These are phyloP conservation scores for Anastatus disparis DNA, from an alignment of 1,140 invertebrate species.

Conservation along the genomic window DNA sequence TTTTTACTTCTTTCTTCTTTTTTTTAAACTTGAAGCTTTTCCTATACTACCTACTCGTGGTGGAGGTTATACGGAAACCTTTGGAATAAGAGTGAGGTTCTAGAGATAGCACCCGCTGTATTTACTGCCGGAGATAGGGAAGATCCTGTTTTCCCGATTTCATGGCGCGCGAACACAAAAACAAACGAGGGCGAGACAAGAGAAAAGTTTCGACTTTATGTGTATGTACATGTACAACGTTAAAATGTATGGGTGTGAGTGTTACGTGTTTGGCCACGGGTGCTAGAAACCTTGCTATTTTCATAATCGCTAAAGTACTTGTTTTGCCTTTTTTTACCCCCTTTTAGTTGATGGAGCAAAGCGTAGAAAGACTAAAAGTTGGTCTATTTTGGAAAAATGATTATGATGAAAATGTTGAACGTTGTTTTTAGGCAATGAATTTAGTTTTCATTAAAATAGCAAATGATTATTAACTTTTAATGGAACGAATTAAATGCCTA, in stretches of 20 bases:
- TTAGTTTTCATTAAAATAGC: no score
- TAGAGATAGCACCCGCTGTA: constrained; percentile 54
- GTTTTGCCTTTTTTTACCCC: not conserved
- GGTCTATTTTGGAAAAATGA: no score
- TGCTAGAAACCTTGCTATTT: not conserved
- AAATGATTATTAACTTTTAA: no score
- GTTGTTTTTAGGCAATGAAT: no score
- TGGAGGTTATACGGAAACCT: no score
- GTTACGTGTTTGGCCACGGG: no score
- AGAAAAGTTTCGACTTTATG: constrained; percentile 41
- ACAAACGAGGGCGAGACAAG: constrained; percentile 47
- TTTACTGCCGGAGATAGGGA: constrained; percentile 53
- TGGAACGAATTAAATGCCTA: no score
- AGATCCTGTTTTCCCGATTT: constrained; percentile 48
- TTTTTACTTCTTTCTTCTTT: not conserved
- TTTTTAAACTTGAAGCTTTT: not conserved
- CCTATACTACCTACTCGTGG: not conserved
- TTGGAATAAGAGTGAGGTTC: not conserved
- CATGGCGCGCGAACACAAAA: constrained; percentile 53
- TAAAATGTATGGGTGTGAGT: no score
- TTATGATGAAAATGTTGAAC: no score
- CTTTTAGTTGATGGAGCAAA: no score
- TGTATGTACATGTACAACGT: no score
- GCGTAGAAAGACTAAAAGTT: no score
- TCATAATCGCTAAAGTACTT: constrained; percentile 2